Base-by-base conservation (phyloP, 1,140 invertebrate genomes). In the Dysdera silvatica region DNA sequence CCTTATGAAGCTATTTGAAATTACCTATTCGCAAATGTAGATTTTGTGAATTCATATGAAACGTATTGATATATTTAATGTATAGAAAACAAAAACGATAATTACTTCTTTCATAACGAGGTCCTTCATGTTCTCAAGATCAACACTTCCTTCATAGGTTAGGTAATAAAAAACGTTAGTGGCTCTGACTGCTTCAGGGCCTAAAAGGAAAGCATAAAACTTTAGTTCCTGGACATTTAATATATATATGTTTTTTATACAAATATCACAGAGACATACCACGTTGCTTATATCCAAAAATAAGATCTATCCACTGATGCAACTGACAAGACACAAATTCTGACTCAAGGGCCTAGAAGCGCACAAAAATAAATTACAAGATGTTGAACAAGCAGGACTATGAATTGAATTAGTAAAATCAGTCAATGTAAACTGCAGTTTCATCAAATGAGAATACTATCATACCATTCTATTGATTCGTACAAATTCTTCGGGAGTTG, bases 151-250 rank as follows among this genome's bases (percentile, higher is more conserved):
- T 78, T 99, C 97, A 76, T 99, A 99, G 0, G 97, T 99, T 18
- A 99, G 80, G 78, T 99, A 98, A 76, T 99, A 99, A 79, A 99
- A 99, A 4, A 99, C 92, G 79, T 99, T 99, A 2, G 92, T 95
- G 0, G 95, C 91, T 61, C 95, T 80, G 2, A 98, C 84, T 5
- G 96, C 96, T 81, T 99, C 96, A 2, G 96, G 95, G 31, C 95
- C 89, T 89, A 68, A 20, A 57, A 65, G 57, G 45, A 56, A 64
- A 51, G 49, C 26, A 31, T 23, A n/a, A 18, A 43, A 7, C 41
- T 8, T 48, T 32, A 28, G 10, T 33, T 28, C 18, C 16, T 14
- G 5, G 10, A 5, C 8, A 28, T 29, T 26, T 23, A 24, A 62
- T 0, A 63, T 49, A n/a, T 28, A 57, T n/a, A 29, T 35, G 53